Evolutionary conservation across 1,140 invertebrate genomes (phyloP).

Genomic region (Rhagoletis pomonella): DNA sequence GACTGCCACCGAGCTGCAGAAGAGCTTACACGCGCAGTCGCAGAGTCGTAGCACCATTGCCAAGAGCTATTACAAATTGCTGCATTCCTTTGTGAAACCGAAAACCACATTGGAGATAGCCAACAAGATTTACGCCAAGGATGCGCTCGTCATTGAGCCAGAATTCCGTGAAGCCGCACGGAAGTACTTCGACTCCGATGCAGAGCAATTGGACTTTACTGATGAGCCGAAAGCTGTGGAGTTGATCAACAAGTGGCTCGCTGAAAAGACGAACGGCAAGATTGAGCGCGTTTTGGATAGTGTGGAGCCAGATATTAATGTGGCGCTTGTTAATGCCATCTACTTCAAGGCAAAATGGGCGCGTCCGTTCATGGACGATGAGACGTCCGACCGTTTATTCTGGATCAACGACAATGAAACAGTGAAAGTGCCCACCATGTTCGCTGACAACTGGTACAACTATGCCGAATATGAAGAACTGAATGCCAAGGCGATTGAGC

Average conservation of each 20-base stretch:
- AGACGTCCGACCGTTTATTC: slow-evolving; percentile 77
- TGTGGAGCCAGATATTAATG: slow-evolving; percentile 72
- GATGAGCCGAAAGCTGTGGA: slow-evolving; percentile 73
- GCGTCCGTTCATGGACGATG: slow-evolving; percentile 76
- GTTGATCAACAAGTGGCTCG: slow-evolving; percentile 81
- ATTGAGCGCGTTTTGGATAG: slow-evolving; percentile 79
- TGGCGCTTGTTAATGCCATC: slow-evolving; percentile 81
- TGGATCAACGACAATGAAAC: slow-evolving; percentile 73
- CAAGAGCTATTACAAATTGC: slow-evolving; percentile 66
- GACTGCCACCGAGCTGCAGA: slow-evolving; percentile 67
- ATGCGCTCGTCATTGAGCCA: slow-evolving; percentile 64
- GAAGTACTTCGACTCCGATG: slow-evolving; percentile 73
- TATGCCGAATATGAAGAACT: slow-evolving; percentile 75
- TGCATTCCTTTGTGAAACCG: slow-evolving; percentile 71
- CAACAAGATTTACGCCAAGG: slow-evolving; percentile 69
- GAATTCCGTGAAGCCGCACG: slow-evolving; percentile 67
- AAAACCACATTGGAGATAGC: slow-evolving; percentile 71
- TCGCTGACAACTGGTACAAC: slow-evolving; percentile 75
- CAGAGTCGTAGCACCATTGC: slow-evolving; percentile 69
- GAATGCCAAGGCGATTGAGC: slow-evolving; percentile 75
- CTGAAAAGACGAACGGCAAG: slow-evolving; percentile 78
- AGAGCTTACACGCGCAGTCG: slow-evolving; percentile 69
- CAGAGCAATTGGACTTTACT: slow-evolving; percentile 76
- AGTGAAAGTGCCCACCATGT: slow-evolving; percentile 78
- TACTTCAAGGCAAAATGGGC: slow-evolving; percentile 85